Percentiles rank a stretch among this genome's conserved stretches.
These are phyloP conservation scores for Thalassophryne amazonica DNA, from an alignment of 2,797 vertebrate species.

Conservation along the genomic window DNA sequence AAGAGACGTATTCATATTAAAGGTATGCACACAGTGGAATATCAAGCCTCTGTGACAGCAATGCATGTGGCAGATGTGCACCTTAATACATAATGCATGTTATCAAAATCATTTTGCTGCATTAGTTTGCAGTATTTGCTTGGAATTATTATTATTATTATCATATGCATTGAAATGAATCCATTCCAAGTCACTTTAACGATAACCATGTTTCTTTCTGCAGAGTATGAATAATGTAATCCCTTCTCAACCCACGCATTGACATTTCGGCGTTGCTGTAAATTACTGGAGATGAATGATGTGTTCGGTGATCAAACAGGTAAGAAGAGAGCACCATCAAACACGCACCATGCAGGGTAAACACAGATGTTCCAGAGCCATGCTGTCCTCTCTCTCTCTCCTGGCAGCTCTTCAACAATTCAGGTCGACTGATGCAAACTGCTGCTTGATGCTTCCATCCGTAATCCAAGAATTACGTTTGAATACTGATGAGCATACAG, in stretches of 20 bases:
- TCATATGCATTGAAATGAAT: background rate
- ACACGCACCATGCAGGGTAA: slow-evolving; percentile 63
- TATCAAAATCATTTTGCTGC: background rate
- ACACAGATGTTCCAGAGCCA: slow-evolving; percentile 56
- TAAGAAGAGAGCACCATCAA: slow-evolving; percentile 49
- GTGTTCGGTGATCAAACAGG: slow-evolving; percentile 37
- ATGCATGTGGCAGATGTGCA: background rate
- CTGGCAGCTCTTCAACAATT: slow-evolving; percentile 45
- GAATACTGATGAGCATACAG: slow-evolving; percentile 34
- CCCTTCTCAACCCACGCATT: background rate
- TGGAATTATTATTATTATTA: background rate
- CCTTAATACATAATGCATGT: background rate
- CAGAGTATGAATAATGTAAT: too few relatives aligned
- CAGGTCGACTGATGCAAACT: slow-evolving; percentile 28
- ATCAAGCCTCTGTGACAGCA: slow-evolving; percentile 18
- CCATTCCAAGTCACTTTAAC: background rate
- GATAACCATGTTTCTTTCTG: background rate
- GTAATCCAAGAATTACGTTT: slow-evolving; percentile 48
- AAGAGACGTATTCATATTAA: background rate
- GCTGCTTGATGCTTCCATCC: slow-evolving; percentile 20
- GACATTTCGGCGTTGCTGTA: background rate
- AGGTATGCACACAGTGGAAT: background rate
- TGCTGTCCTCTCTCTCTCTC: slow-evolving; percentile 20
- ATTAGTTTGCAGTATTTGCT: background rate
- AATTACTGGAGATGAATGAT: background rate